phyloP scores from a whole-genome alignment of 2,888 invertebrate genomes.

The Drosophila neonasuta region DNA sequence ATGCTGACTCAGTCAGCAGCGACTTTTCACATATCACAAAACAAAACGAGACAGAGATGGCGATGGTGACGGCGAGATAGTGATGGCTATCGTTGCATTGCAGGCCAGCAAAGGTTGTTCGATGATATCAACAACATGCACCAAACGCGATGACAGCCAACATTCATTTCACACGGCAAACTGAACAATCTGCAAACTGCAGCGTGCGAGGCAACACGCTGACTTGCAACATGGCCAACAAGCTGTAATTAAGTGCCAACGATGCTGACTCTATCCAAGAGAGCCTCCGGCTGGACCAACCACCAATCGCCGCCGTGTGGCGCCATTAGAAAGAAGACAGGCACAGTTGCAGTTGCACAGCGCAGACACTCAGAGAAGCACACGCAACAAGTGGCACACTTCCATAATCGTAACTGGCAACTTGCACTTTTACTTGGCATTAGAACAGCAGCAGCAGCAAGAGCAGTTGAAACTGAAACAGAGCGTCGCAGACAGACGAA shows the following conservation, averaged over 20 bases:
- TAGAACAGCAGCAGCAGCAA: constrained; percentile 46
- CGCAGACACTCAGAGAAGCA: constrained; percentile 5
- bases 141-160: constrained; percentile 63
- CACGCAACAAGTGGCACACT: constrained; percentile 68
- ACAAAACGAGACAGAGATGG: neutral
- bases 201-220: constrained; percentile 61
- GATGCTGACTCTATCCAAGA: constrained; percentile 2
- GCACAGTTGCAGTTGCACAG: neutral
- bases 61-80: constrained; percentile 35
- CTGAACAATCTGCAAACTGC: constrained; percentile 43
- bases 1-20: constrained; percentile 46
- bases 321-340: constrained; percentile 65
- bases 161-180: constrained; percentile 68
- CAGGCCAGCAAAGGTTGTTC: constrained; percentile 50
- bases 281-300: neutral
- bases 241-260: constrained; percentile 70
- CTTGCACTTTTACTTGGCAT: constrained; percentile 67
- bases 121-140: constrained; percentile 72
- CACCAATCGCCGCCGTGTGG: constrained; percentile 18
- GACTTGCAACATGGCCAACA: constrained; percentile 73
- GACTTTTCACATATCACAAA: constrained; percentile 59
- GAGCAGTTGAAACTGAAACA: constrained; percentile 14
- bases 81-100: constrained; percentile 43
- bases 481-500: constrained; percentile 15
- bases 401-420: constrained; percentile 63